phyloP scores from a whole-genome alignment of 2,888 invertebrate species.

The Thera obeliscata region DNA sequence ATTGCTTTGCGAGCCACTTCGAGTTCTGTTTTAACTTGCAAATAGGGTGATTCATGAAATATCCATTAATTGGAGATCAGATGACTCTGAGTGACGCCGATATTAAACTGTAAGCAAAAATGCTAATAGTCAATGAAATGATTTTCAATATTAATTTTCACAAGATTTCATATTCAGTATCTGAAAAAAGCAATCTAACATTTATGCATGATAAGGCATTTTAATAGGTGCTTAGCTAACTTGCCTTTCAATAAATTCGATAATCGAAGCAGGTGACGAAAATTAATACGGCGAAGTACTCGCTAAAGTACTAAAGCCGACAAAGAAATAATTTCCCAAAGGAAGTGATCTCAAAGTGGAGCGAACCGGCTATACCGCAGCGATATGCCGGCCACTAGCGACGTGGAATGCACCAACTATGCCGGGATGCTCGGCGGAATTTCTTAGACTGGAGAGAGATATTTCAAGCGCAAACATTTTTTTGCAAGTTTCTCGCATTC shows the following conservation, averaged over 20 bases:
- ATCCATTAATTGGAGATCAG: conserved; percentile 45
- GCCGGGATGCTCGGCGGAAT: conserved; percentile 56
- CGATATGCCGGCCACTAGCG: conserved; percentile 59
- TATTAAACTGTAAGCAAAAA: conserved; percentile 31
- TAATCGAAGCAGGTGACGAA: background rate
- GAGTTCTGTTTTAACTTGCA: conserved; percentile 45
- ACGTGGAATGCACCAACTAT: conserved; percentile 63
- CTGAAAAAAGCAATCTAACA: background rate
- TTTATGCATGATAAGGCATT: background rate
- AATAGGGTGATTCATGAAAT: conserved; percentile 43
- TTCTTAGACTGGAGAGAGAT: conserved; percentile 54
- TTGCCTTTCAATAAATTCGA: background rate
- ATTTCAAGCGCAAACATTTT: conserved; percentile 61
- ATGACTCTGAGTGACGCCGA: conserved; percentile 38
- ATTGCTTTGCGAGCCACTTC: conserved; percentile 51
- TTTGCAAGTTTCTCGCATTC: conserved; percentile 18
- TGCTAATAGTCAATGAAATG: conserved; percentile 14
- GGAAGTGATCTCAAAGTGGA: conserved; percentile 47
- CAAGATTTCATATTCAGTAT: conserved; percentile 5
- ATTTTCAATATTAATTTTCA: conserved; percentile 8
- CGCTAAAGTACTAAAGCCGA: conserved; percentile 9
- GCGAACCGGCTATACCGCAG: conserved; percentile 45
- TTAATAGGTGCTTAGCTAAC: background rate
- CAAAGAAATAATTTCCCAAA: conserved; percentile 51
- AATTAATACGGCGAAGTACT: background rate